Base-by-base conservation (phyloP, 2,888 invertebrate genomes). In the Deilephila elpenor region DNA sequence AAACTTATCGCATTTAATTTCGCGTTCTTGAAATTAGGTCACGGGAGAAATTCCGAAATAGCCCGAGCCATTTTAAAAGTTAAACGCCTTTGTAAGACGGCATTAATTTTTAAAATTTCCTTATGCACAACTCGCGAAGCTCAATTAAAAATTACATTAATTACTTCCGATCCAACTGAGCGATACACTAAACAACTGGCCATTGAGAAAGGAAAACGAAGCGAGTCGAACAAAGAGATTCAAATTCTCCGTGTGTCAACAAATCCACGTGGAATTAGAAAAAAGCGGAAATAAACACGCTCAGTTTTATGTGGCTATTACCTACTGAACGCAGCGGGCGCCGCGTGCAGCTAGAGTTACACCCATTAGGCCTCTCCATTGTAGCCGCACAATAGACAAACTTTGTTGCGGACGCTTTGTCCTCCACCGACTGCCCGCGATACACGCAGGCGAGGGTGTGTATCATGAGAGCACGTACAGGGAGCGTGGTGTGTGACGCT, bases 281-380 rank as follows among this genome's bases (percentile, higher is more conserved):
- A 67, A 51, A 67, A 67, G 17, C 25, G 44, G 25, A 20, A 44
- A 19, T 72, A 72, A 72, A 34, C 34, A 37, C 34, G 44, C 37
- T 62, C 53, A 72, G 64, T 72, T 53, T 20, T 64, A 64, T 72
- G 34, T 20, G 56, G 62, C 44, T 37, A 62, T 64, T 72, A 72
- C 51, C 53, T n/a, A 53, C 60, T 60, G 32, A 32, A 0, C 70
- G 51, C 51, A 70, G 44, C 59, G 61, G 51, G 70, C 56, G 70
- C 53, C 59, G 71, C 34, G 70, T 62, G 73, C 73, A 73, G 70
- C 59, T 73, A 70, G 32, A 70, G 70, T 73, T 73, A 73, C 73
- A 73, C 61, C 73, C 73, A 73, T 73, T 73, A 73, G 70, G 73
- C 53, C 73, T 61, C 70, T 73, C 60, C 70, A 73, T 73, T 73